Evolutionary conservation across 2,113 vertebrate genomes (phyloP).

Genomic region (Columbina picui): DNA sequence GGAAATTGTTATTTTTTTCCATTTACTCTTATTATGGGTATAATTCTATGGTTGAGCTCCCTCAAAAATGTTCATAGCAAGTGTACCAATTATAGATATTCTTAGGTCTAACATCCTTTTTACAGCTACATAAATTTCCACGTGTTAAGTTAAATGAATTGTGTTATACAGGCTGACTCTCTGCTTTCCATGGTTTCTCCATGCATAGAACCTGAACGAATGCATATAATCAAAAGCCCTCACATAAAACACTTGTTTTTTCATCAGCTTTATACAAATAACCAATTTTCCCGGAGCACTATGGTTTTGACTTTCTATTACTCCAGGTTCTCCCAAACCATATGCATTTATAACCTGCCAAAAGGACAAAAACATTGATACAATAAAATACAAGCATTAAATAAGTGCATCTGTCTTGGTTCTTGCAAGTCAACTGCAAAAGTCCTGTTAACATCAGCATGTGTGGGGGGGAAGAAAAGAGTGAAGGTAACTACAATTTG

Average conservation of each 20-base stretch:
- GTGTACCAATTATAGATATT: neutral
- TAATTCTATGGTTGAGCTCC: neutral
- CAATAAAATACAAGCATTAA: neutral
- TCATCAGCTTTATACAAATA: neutral
- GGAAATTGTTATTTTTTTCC: neutral
- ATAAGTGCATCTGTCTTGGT: neutral
- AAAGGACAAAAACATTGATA: neutral
- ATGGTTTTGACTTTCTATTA: neutral
- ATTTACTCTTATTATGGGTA: neutral
- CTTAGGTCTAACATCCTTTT: accelerated
- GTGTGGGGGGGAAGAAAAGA: neutral
- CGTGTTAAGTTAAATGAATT: neutral
- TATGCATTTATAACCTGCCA: neutral
- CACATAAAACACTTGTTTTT: slow-evolving; percentile 14
- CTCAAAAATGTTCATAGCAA: neutral
- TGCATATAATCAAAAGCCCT: neutral
- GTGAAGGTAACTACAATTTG: neutral
- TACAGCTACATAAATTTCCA: neutral
- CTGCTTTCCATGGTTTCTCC: accelerated
- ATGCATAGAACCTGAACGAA: neutral
- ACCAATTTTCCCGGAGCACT: neutral
- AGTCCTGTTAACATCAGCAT: neutral
- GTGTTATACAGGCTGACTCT: neutral
- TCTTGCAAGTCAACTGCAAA: neutral
- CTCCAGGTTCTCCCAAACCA: neutral